phyloP scores from a whole-genome alignment of 2,888 invertebrate species.

The Nomada hirtipes region DNA sequence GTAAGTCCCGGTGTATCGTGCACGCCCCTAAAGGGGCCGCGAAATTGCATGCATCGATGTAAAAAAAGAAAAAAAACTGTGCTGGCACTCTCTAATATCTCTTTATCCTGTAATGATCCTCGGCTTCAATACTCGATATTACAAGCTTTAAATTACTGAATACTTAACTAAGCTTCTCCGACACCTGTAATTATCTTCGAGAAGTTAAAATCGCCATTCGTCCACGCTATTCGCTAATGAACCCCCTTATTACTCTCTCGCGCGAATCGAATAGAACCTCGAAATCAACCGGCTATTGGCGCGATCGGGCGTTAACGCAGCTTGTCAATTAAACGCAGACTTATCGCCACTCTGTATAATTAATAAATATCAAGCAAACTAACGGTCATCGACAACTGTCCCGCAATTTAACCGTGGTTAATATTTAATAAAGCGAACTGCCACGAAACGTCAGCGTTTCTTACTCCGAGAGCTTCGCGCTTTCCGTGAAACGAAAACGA shows the following conservation, averaged over 20 bases:
- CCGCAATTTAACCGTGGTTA: no score
- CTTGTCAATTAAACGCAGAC: background rate
- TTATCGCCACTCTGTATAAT: constrained; percentile 5
- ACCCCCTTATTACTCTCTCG: background rate
- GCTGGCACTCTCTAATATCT: constrained; percentile 30
- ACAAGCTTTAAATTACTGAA: constrained; percentile 15
- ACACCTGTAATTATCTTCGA: constrained; percentile 11
- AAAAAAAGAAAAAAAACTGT: constrained; percentile 20
- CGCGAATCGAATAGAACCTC: constrained; percentile 15
- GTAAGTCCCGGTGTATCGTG: constrained; percentile 20
- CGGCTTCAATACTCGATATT: constrained; percentile 25
- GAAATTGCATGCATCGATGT: constrained; percentile 31
- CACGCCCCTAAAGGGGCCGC: background rate
- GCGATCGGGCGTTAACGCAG: constrained; percentile 14
- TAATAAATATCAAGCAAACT: background rate
- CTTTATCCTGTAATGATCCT: constrained; percentile 16
- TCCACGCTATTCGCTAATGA: background rate
- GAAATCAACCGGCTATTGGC: background rate
- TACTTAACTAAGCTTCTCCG: background rate
- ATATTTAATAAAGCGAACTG: no score
- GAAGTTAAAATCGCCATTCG: background rate
- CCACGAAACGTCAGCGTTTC: no score
- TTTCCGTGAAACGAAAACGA: background rate
- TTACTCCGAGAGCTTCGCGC: background rate
- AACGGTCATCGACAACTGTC: no score